A percentile compares a stretch with the other conserved stretches of the same genome.
Conservation (phyloP, 2,113 vertebrate species). For the Campylorhamphus procurvoides region DNA sequence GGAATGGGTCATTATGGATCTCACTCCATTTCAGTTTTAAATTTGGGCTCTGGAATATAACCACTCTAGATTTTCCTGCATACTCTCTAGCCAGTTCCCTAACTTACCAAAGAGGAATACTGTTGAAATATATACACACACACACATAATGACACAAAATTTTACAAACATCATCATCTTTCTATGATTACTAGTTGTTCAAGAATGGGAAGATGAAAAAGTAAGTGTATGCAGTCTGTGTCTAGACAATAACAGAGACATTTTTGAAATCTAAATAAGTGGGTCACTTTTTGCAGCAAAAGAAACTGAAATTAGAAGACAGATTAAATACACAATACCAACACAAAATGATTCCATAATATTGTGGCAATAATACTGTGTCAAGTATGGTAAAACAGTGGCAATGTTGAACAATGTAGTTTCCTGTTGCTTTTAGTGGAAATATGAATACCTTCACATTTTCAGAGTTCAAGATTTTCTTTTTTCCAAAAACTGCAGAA, state of each 20-base stretch:
- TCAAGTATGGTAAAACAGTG: background rate
- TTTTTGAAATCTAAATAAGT: background rate
- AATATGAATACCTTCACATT: background rate
- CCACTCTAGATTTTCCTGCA: background rate
- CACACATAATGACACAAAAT: background rate
- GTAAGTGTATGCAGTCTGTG: background rate
- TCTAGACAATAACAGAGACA: background rate
- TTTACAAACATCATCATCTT: background rate
- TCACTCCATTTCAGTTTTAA: background rate
- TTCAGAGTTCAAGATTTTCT: background rate
- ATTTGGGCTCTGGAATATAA: background rate
- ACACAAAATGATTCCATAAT: background rate
- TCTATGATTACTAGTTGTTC: conserved; percentile 13
- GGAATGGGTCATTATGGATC: background rate
- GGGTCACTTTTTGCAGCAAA: background rate
- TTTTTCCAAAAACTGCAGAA: background rate
- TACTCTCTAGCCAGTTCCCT: background rate
- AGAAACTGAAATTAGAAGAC: background rate
- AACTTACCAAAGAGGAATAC: background rate
- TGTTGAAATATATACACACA: background rate
- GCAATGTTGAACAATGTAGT: background rate
- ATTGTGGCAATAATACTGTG: background rate
- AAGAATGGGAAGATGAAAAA: background rate
- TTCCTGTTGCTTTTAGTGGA: background rate
- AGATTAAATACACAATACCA: background rate